Evolutionary conservation across 2,888 invertebrate genomes (phyloP).

Genomic region (Leptinotarsa haldemani): DNA sequence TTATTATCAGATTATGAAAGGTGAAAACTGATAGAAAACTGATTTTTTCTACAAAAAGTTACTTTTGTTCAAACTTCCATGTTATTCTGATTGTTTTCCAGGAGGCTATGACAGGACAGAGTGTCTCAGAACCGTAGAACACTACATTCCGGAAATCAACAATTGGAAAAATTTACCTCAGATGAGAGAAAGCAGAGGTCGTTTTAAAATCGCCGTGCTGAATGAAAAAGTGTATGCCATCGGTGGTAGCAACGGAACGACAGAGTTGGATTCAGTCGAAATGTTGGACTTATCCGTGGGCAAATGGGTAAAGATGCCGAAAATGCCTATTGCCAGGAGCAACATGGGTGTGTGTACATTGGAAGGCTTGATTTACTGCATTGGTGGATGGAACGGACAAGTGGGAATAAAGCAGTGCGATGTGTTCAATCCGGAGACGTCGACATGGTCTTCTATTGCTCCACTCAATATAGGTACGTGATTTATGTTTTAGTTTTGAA

Average conservation of each 20-base stretch:
- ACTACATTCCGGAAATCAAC: conserved; percentile 78
- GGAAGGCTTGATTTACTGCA: conserved; percentile 76
- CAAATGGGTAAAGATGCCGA: conserved; percentile 65
- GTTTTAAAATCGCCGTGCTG: conserved; percentile 81
- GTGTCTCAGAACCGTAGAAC: conserved; percentile 81
- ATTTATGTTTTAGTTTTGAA: not conserved
- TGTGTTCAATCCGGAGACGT: conserved; percentile 73
- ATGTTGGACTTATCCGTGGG: conserved; percentile 66
- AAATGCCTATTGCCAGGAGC: conserved; percentile 74
- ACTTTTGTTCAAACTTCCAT: too few relatives aligned
- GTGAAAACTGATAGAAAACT: too few relatives aligned
- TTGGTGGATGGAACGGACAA: conserved; percentile 84
- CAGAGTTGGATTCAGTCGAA: conserved; percentile 81
- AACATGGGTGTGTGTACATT: conserved; percentile 78
- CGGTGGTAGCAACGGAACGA: conserved; percentile 86
- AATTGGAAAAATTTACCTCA: conserved; percentile 76
- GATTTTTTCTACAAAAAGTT: too few relatives aligned
- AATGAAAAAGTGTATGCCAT: conserved; percentile 79
- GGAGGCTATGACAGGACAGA: conserved; percentile 88
- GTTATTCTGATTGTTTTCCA: conserved; percentile 51
- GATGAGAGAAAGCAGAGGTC: conserved; percentile 81
- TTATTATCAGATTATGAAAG: too few relatives aligned
- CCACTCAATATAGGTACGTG: conserved; percentile 73
- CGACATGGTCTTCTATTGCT: conserved; percentile 77
- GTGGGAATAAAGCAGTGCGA: conserved; percentile 79